Base-by-base conservation (phyloP, 2,113 vertebrate genomes). In the Apodemus speciosus region DNA sequence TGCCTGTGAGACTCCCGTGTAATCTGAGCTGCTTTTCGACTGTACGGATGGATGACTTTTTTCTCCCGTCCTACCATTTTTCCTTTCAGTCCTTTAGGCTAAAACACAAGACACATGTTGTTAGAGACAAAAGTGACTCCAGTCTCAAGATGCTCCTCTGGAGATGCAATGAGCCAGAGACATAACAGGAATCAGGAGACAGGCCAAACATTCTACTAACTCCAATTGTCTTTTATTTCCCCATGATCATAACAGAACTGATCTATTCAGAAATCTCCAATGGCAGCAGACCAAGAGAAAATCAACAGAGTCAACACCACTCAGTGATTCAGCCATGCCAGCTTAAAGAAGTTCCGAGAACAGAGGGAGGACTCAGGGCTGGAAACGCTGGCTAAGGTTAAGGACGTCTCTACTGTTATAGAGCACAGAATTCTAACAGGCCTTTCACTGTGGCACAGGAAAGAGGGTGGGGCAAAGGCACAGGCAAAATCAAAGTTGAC, bases 1-100 rank as follows among this genome's bases (percentile, higher is more conserved):
- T 99, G 98, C 95, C 98, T 98, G 95, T 98, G 98, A 20, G 98
- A 98, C 81, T 99, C 98, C 97, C 99, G 98, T 11, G 98, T 98
- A 51, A 99, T 98, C 32, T 99, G 99, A 0, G 98, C 99, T 9
- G 99, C 99, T 97, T 99, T 99, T 96, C 99, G 98, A 97, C 99
- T 99, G 95, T 98, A 99, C 3, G 99, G 99, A 95, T 99, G 99
- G 92, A 99, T 96, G 64, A 98, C 98, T 92, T 99, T 99, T 72
- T 98, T 98, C 94, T 98, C 99, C 49, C 97, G 98, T 69, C 98
- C 96, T 9, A 91, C 91, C 5, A 80, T 95, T 96, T 99, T 99
- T 14, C 97, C 97, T 91, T 98, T 99, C 38, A 84, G 97, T 89
- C 94, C 95, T 96, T 99, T 99, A 56, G 99, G 99, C 99, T 99